Base-by-base conservation (phyloP, 2,888 invertebrate species). In the Tortricodes alternella region DNA sequence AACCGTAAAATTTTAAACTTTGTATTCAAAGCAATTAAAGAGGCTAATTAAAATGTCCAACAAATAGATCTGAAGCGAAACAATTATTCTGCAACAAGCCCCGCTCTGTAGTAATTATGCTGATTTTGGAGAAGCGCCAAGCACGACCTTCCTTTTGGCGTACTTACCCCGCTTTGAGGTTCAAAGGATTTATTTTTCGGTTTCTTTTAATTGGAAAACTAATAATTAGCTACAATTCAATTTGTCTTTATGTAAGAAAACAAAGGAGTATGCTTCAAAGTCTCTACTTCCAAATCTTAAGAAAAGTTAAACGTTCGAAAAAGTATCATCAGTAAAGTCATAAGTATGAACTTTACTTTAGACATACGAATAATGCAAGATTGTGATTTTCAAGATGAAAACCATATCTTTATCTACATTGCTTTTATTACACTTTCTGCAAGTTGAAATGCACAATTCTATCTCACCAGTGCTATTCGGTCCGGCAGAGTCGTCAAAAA, bases 11-110 rank as follows among this genome's bases (percentile, higher is more conserved):
- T 39, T 55, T 19, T 8, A 49, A 49, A 50, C 29, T 46, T 51
- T 27, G 35, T n/a, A 41, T 57, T 51, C 46, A 27, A 52, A 24
- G 51, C 39, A 55, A 53, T 55, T 50, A 43, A 39, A 57, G 32
- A 24, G 52, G 39, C 51, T 61, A 61, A 59, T 59, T 61, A 59
- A 61, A 55, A 62, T 60, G 60, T 55, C 53, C 58, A 53, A 49
- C 50, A 57, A 61, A 55, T 57, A 62, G 59, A 59, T 61, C 57
- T 56, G 53, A 48, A 58, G 56, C 61, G 61, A 63, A 63, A 63
- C 62, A 63, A 63, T 63, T 61, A 63, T 61, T 59, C 50, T 39
- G 56, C 13, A 44, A 44, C 59, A 44, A 53, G 38, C 50, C 59
- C 46, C 39, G 61, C 52, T 37, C 46, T 27, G 57, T 35, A 59